Conservation (phyloP, 2,113 vertebrate genomes). For the Marmota flaviventris region DNA sequence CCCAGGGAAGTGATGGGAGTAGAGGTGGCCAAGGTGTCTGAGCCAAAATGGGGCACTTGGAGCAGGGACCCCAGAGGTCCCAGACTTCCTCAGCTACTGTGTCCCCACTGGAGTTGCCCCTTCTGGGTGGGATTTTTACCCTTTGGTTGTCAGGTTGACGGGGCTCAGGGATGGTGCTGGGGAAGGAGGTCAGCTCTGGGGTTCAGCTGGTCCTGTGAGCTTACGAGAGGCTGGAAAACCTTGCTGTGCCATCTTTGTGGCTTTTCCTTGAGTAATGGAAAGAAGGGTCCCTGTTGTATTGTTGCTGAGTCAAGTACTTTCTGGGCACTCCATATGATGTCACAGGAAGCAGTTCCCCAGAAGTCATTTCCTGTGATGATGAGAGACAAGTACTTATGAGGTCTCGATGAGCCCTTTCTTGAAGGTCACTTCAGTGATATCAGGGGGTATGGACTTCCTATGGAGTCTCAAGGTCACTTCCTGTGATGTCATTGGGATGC, state of each 20-base stretch:
- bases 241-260: slow-evolving; percentile 33
- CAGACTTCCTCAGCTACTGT: slow-evolving; percentile 46
- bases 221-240: not conserved
- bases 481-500: slow-evolving; percentile 36
- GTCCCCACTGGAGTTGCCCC: not conserved
- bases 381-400: slow-evolving; percentile 16
- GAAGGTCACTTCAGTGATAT: not conserved
- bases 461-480: slow-evolving; percentile 53
- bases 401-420: slow-evolving; percentile 15
- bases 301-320: slow-evolving; percentile 53
- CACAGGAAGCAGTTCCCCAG: slow-evolving; percentile 57
- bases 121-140: slow-evolving; percentile 43
- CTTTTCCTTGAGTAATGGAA: slow-evolving; percentile 46
- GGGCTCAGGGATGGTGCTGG: not conserved
- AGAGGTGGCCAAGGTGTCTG: slow-evolving; percentile 49
- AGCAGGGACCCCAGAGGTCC: slow-evolving; percentile 54
- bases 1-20: not conserved
- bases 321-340: slow-evolving; percentile 19
- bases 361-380: slow-evolving; percentile 27
- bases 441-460: slow-evolving; percentile 16
- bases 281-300: not conserved
- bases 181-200: slow-evolving; percentile 39
- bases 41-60: slow-evolving; percentile 48
- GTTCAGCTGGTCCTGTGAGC: not conserved
- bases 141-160: slow-evolving; percentile 46